Base-by-base conservation (phyloP, 2,113 vertebrate species). In the Embiotoca jacksoni region DNA sequence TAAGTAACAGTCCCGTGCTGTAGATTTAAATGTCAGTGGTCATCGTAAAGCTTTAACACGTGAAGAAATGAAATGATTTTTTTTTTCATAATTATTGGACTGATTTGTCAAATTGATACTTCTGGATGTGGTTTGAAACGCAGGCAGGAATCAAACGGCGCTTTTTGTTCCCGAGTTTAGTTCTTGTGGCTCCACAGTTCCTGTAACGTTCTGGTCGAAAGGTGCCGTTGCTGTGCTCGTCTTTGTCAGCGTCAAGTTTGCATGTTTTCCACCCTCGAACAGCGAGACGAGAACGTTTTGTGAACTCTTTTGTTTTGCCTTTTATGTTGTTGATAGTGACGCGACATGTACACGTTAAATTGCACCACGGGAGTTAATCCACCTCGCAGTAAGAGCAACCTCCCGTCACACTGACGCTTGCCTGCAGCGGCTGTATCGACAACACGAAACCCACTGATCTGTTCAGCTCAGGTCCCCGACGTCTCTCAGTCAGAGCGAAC, bases 401-500 rank as follows among this genome's bases (percentile, higher is more conserved):
- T 81, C 56, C 23, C 58, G 23, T 72, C 56, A 65, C 10, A 69
- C 44, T 10, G 47, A 79, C 67, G 76, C 68, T 76, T 67, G 67
- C 77, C 58, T 65, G 78, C 30, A 6, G 39, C 83, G 72, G 66
- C 79, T 71, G 61, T 68, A 70, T 67, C 36, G 8, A 74, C 60
- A 32, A 82, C 77, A 87, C 60, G 23, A 82, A 84, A 87, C 81
- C 50, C 75, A 89, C 84, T 84, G 83, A 77, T 76, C 59, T 68
- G 82, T 90, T 85, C 88, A 85, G 86, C 89, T 89, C 87, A 89
- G 90, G 73, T 72, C 86, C 87, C 72, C 73, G 49, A 61, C 64
- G 74, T 67, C 65, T 82, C 56, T 73, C 59, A 83, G 72, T 83
- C 73, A 82, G 75, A 70, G 83, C 31, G 47, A 62, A 52, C 68